Conservation (phyloP, 2,797 vertebrate species). For the Rhabdophis nuchalis region DNA sequence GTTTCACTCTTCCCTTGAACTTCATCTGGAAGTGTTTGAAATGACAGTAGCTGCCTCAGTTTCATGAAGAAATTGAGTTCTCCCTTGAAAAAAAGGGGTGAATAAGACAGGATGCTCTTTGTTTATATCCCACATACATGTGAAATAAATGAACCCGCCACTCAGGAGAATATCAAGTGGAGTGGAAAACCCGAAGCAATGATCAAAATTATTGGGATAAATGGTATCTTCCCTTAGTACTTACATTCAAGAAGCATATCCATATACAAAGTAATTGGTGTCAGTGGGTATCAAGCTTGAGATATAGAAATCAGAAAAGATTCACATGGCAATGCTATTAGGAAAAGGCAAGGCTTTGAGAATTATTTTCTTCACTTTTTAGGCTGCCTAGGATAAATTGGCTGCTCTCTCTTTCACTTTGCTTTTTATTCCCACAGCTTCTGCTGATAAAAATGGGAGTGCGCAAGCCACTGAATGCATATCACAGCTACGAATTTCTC, state of each 20-base stretch:
- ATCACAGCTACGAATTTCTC: conserved; percentile 45
- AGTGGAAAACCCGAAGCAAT: not conserved
- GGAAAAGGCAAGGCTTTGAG: conserved; percentile 3
- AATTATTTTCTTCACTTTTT: not conserved
- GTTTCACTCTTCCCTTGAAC: not conserved
- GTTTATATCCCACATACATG: conserved; percentile 1
- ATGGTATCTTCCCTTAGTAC: not conserved
- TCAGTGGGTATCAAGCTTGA: conserved; percentile 31
- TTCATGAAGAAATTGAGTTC: not conserved
- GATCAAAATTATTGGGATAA: not conserved
- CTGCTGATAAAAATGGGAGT: conserved; percentile 53
- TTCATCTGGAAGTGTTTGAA: conserved; percentile 15
- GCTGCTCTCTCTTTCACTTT: conserved; percentile 13
- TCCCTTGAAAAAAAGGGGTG: not conserved
- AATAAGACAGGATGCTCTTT: not conserved
- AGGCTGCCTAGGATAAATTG: not conserved
- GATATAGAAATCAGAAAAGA: conserved; percentile 26
- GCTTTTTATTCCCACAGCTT: conserved; percentile 6
- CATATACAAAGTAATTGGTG: not conserved
- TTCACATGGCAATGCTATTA: not conserved
- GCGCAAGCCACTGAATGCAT: conserved; percentile 43
- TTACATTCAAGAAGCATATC: conserved; percentile 26
- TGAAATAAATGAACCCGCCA: not conserved
- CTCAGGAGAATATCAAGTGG: not conserved
- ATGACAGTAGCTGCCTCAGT: not conserved